These are phyloP conservation scores for Ectemnius cavifrons DNA, from an alignment of 2,888 invertebrate species.

Conservation along the genomic window DNA sequence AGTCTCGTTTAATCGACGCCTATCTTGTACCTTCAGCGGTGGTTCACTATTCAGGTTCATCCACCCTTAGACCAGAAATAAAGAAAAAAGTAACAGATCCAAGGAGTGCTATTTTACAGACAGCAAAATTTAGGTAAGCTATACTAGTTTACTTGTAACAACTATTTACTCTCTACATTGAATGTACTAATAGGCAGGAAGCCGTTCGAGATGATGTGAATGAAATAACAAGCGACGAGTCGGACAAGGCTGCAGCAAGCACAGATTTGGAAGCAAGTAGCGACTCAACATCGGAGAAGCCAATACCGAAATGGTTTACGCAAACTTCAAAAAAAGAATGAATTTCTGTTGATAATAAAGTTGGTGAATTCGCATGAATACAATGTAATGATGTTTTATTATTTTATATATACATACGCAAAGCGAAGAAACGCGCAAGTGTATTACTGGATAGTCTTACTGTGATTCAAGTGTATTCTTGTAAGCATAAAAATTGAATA, in stretches of 20 bases:
- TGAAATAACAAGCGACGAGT: neutral
- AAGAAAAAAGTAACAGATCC: constrained; percentile 83
- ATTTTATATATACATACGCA: constrained; percentile 34
- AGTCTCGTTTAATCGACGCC: constrained; percentile 84
- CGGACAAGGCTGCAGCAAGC: neutral
- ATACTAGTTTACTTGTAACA: too few species aligned
- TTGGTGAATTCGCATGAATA: constrained; percentile 18
- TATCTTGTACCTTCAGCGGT: constrained; percentile 89
- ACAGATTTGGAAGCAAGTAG: constrained; percentile 25
- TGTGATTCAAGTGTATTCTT: constrained; percentile 30
- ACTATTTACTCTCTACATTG: too few species aligned
- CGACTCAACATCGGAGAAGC: constrained; percentile 32
- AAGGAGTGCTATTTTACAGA: constrained; percentile 84
- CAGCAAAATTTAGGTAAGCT: constrained; percentile 83
- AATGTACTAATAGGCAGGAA: too few species aligned
- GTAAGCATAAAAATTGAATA: constrained; percentile 22
- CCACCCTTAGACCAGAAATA: constrained; percentile 82
- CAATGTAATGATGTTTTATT: constrained; percentile 35
- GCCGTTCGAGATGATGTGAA: too few species aligned
- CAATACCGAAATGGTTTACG: constrained; percentile 66
- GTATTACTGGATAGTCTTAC: constrained; percentile 25
- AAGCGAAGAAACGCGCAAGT: constrained; percentile 14
- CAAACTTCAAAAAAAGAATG: constrained; percentile 56
- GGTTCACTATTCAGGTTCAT: constrained; percentile 81
- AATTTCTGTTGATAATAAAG: constrained; percentile 20